Conservation (phyloP, 2,888 invertebrate species). For the Lepidochitona cinerea region DNA sequence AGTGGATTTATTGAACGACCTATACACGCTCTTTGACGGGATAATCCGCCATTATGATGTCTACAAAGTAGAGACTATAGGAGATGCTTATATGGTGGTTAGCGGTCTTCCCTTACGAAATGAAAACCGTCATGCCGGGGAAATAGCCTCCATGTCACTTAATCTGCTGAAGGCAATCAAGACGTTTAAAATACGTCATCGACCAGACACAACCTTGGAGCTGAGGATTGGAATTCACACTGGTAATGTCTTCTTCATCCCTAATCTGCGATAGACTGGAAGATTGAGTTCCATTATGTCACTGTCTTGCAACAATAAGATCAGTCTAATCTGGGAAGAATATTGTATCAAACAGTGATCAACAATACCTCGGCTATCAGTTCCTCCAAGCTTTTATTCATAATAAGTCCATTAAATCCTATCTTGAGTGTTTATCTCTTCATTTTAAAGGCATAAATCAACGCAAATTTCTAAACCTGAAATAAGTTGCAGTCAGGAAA, state of each 20-base stretch:
- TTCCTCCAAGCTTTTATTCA: too few species aligned
- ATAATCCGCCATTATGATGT: conserved; percentile 97
- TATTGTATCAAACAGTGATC: too few species aligned
- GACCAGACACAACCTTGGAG: conserved; percentile 58
- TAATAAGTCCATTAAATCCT: too few species aligned
- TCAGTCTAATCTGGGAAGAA: too few species aligned
- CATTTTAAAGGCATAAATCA: too few species aligned
- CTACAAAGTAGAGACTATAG: conserved; percentile 84
- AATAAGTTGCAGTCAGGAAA: too few species aligned
- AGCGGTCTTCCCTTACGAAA: conserved; percentile 67
- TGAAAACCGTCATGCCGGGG: conserved; percentile 66
- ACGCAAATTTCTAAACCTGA: too few species aligned
- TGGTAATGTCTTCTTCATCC: conserved; percentile 38
- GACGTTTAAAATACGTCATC: conserved; percentile 60
- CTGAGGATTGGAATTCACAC: conserved; percentile 69
- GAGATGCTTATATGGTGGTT: conserved; percentile 69
- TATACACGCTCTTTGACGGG: conserved; percentile 96
- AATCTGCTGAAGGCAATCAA: conserved; percentile 63
- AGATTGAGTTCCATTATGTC: too few species aligned
- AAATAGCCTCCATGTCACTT: conserved; percentile 70
- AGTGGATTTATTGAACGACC: conserved; percentile 95
- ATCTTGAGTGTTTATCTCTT: too few species aligned
- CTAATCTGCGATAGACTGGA: background rate
- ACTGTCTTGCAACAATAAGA: too few species aligned
- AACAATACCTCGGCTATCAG: too few species aligned